Evolutionary conservation across 2,113 vertebrate genomes (phyloP), one percentile per base, ranked within the genome.

Genomic region (Shinisaurus crocodilurus): DNA sequence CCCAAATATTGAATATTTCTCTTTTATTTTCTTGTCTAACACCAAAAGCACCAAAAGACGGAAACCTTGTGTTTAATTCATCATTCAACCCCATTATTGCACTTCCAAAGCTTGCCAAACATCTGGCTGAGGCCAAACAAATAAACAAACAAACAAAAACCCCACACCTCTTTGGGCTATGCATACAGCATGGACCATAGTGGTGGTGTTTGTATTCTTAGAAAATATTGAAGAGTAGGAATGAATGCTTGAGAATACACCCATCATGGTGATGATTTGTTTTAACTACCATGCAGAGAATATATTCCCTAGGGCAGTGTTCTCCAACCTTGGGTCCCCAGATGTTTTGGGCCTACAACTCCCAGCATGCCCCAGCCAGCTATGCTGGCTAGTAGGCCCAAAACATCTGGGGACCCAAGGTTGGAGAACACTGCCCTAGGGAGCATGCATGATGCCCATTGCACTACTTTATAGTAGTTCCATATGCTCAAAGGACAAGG

Each of bases 201-300:
- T 9, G 1, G 1, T 57, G 84, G 50, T 87, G 87, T 82, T 84
- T 67, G 25, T 1, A 82, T 91, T 93, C 88, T 94, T 93, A 90
- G 89, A 95, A 94, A 69, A 34, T 80, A 10, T 82, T 88, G 87
- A 92, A 90, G 90, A 95, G 85, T 0, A 92, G 75, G 86, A 93
- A 93, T 0, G 29, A 90, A 70, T 23, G 12, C 57, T 76, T 79
- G 45, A 80, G 37, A 86, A 79, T 54, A 0, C 1, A 0, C 76
- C 82, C 88, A 70, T 88, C 93, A 91, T 92, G 83, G 90, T 63
- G 63, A 89, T 37, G 92, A 88, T 74, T n/a, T 75, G 65, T 91
- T 95, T 85, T 76, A 77, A 75, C 82, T 92, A n/a, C 92, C 94
- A 92, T 95, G 93, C 88, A 92, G 91, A 92, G 76, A 83, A 67